Percentiles rank a stretch among this genome's conserved stretches.
Conservation (phyloP, 2,888 invertebrate species). For the Saturnia japonica region DNA sequence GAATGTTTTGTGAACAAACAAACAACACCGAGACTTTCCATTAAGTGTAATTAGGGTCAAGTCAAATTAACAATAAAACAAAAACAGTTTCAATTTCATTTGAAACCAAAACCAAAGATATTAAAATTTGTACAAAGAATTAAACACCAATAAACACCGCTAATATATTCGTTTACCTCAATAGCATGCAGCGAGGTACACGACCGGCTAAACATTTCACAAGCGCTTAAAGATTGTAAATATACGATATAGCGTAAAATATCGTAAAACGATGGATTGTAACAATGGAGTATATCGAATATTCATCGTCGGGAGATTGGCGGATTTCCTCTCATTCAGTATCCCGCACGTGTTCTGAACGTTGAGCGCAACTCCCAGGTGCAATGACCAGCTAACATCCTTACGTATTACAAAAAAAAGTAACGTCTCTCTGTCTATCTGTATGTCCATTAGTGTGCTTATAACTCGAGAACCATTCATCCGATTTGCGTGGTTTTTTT, state of each 20-base stretch:
- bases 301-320: conserved; percentile 54
- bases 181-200: background rate
- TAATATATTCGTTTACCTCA: background rate
- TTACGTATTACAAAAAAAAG: background rate
- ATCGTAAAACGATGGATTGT: conserved; percentile 18
- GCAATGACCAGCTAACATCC: conserved; percentile 22
- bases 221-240: conserved; percentile 10
- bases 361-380: conserved; percentile 16
- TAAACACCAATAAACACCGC: background rate
- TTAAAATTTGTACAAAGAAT: background rate
- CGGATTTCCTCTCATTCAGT: conserved; percentile 65
- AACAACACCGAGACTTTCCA: background rate
- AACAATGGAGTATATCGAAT: conserved; percentile 63
- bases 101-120: background rate
- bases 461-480: background rate
- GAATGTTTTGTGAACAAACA: background rate
- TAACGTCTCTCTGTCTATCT: background rate
- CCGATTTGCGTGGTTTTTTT: background rate
- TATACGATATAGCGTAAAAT: conserved; percentile 6
- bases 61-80: background rate
- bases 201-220: conserved; percentile 8
- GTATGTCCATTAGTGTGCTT: background rate
- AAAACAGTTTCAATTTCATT: background rate
- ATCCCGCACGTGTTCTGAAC: conserved; percentile 36
- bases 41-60: background rate